A percentile compares a stretch with the other conserved stretches of the same genome.
Conservation (phyloP, 2,113 vertebrate genomes). For the Isichthys henryi region DNA sequence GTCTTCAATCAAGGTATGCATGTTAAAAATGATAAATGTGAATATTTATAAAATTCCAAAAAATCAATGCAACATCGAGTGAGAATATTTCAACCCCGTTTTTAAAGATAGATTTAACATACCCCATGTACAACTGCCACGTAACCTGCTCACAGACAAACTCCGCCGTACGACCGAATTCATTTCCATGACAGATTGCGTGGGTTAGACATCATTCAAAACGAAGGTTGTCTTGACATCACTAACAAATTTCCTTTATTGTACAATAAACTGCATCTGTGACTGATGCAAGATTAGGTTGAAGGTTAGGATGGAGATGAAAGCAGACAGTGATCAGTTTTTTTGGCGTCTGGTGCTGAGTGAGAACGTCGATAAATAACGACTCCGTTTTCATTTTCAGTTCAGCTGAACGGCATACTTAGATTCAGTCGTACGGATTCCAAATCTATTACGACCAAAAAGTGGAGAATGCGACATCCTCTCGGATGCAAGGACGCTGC, state of each 20-base stretch:
- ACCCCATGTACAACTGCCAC: not conserved
- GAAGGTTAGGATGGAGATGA: constrained; percentile 32
- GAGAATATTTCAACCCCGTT: not conserved
- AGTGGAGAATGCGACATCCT: not conserved
- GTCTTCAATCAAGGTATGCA: not conserved
- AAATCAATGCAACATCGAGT: not conserved
- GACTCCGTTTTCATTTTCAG: constrained; percentile 24
- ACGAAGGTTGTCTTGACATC: not conserved
- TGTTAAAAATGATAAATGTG: not conserved
- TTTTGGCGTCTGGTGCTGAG: constrained; percentile 31
- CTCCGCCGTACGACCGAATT: not conserved
- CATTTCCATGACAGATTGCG: not conserved
- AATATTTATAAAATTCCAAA: not conserved
- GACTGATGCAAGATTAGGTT: constrained; percentile 26
- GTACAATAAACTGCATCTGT: not conserved
- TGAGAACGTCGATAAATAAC: constrained; percentile 17
- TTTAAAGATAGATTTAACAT: not conserved
- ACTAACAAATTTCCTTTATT: constrained; percentile 15
- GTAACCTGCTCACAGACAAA: not conserved
- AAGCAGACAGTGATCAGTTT: constrained; percentile 32
- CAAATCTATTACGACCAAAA: not conserved
- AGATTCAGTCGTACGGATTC: constrained; percentile 37
- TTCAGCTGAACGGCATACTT: constrained; percentile 43
- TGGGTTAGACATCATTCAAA: not conserved
- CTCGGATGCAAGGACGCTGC: not conserved